Conservation (phyloP, 1,140 invertebrate genomes). For the Zeugodacus cucurbitae region DNA sequence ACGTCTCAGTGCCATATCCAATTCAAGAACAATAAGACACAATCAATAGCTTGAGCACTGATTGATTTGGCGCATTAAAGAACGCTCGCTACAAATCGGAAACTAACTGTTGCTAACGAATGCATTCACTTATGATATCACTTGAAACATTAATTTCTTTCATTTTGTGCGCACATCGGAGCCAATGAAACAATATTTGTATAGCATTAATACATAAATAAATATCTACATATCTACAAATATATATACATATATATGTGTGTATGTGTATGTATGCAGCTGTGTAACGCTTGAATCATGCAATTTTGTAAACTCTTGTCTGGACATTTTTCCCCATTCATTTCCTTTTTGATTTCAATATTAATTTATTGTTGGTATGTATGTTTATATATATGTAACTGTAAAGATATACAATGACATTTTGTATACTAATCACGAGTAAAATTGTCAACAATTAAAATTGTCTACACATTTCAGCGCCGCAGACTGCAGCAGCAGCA, state of each 20-base stretch:
- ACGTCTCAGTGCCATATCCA: not conserved
- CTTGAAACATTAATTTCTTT: not conserved
- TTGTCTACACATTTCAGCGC: not conserved
- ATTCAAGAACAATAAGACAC: not conserved
- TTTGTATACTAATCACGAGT: slow-evolving; percentile 14
- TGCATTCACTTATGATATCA: not conserved
- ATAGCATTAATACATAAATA: not conserved
- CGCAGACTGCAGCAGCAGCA: not conserved
- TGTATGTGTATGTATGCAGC: too few species aligned
- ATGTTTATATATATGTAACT: not conserved
- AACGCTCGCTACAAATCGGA: not conserved
- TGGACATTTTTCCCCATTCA: not conserved
- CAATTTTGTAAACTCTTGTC: not conserved
- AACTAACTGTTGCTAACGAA: not conserved
- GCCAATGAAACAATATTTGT: not conserved
- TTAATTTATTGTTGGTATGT: not conserved
- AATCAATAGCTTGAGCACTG: not conserved
- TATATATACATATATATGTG: not conserved
- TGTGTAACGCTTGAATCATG: not conserved
- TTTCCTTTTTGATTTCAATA: not conserved
- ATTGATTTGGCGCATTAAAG: not conserved
- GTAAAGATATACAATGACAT: not conserved
- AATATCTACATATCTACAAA: not conserved
- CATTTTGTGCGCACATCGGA: not conserved
- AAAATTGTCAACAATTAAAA: slow-evolving; percentile 35